Evolutionary conservation across 1,140 invertebrate genomes (phyloP), one percentile per base, ranked within the genome.

Genomic region (Trachelipus rathkii): DNA sequence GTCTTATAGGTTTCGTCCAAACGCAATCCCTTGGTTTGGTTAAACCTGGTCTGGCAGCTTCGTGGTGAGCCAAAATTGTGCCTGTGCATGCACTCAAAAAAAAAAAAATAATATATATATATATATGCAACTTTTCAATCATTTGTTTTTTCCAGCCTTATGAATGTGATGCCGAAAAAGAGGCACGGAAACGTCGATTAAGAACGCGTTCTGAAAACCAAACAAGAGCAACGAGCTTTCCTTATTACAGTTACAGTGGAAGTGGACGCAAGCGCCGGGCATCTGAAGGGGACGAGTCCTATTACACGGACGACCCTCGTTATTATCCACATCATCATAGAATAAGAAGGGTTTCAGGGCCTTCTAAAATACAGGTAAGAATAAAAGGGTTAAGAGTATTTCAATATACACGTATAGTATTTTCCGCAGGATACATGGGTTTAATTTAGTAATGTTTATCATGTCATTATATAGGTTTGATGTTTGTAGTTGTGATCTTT

Each of bases 121-220:
- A 3, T 33, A 33, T 33, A 33, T 33, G 6, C 33, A 6, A 33
- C 6, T 33, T 33, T 33, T 33, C 33, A 33, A 33, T 1, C 33
- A 33, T 1, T 33, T 33, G 6, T 33, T 33, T 33, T 6, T 33
- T 33, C 33, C 33, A 79, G 78, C 78, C 78, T n/a, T 71, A 76
- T 43, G 78, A 79, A 76, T 76, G 75, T 70, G 78, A 77, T 68
- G 72, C 75, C 50, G 78, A 74, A 8, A 67, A 69, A 19, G 78
- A 79, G 46, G 78, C 78, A 10, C 76, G 78, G 73, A 79, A 79
- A 67, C 72, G 74, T 9, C 74, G 78, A 11, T 45, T 74, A 23
- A 74, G 78, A 66, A 79, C 78, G 23, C 76, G 75, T 46, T 79
- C 78, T 19, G 78, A 79, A 66, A 79, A 79, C 50, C 74, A 79